phyloP scores from a whole-genome alignment of 2,797 vertebrate species.

The Poecilia gillii region DNA sequence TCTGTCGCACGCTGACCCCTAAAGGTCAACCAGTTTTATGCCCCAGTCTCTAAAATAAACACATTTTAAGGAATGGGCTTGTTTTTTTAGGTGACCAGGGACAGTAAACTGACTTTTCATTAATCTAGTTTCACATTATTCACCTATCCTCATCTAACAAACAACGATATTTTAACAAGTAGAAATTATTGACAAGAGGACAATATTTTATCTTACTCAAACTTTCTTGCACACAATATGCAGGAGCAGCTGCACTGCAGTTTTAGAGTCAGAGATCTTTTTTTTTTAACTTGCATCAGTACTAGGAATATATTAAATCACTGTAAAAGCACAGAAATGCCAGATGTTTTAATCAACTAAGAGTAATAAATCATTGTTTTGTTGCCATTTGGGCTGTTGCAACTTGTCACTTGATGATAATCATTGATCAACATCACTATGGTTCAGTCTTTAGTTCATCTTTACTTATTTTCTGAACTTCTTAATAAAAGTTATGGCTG shows the following conservation, averaged over 20 bases:
- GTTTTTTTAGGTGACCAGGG: neutral
- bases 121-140: neutral
- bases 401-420: neutral
- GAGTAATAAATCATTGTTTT: neutral
- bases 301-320: neutral
- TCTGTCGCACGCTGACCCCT: neutral
- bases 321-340: neutral
- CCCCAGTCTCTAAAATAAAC: neutral
- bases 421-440: neutral
- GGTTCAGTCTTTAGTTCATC: neutral
- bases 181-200: neutral
- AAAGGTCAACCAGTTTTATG: neutral
- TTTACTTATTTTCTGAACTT: neutral
- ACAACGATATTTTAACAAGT: conserved; percentile 1
- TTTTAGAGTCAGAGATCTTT: conserved; percentile 17
- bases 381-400: neutral
- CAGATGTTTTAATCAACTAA: neutral
- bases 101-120: neutral
- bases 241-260: conserved; percentile 28
- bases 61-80: neutral
- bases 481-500: neutral
- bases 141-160: conserved; percentile 3
- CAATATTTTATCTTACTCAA: neutral
- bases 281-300: neutral
- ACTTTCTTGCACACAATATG: conserved; percentile 26